Conservation (phyloP, 2,113 vertebrate genomes). For the Oenanthe melanoleuca region DNA sequence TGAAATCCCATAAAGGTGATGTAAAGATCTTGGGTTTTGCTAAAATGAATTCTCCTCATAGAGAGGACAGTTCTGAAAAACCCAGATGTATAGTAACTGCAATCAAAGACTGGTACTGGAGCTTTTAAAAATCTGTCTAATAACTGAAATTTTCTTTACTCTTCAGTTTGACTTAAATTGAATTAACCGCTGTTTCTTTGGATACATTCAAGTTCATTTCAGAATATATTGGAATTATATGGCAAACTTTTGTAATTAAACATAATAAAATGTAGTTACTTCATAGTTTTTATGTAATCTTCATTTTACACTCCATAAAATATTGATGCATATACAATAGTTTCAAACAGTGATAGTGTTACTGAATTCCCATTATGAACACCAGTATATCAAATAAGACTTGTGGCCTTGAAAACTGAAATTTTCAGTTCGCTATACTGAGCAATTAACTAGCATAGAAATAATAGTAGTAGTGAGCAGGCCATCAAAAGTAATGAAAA, state of each 20-base stretch:
- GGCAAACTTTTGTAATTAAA: neutral
- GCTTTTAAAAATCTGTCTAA: neutral
- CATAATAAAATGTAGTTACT: neutral
- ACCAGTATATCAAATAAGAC: neutral
- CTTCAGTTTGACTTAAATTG: neutral
- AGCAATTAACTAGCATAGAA: neutral
- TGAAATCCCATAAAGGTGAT: neutral
- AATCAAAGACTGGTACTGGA: neutral
- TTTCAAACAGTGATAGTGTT: neutral
- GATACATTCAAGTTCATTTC: neutral
- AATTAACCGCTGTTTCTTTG: neutral
- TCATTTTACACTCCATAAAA: neutral
- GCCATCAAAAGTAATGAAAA: neutral
- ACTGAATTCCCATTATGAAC: neutral
- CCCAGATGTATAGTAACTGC: neutral
- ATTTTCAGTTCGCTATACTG: neutral
- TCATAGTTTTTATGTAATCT: neutral
- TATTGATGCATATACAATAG: neutral
- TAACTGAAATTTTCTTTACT: neutral
- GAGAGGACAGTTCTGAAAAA: neutral
- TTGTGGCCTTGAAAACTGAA: neutral
- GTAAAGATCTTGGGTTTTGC: neutral
- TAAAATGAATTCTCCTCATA: neutral
- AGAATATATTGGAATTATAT: neutral
- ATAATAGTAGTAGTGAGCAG: neutral